phyloP scores from a whole-genome alignment of 2,113 vertebrate genomes.

The Oplegnathus fasciatus region DNA sequence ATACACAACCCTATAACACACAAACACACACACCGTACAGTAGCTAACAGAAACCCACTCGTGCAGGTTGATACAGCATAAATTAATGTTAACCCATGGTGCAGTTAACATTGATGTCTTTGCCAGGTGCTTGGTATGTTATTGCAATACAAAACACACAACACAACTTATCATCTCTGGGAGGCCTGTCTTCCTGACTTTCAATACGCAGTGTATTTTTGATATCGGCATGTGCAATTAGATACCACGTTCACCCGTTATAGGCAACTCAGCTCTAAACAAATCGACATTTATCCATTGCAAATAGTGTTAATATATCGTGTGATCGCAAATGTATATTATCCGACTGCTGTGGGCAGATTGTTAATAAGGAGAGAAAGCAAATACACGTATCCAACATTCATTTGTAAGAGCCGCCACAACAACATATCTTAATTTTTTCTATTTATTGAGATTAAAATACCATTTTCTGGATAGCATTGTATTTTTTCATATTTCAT shows the following conservation, averaged over 20 bases:
- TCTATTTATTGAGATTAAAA: conserved; percentile 19
- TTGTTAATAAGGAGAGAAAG: conserved; percentile 16
- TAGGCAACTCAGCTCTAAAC: conserved; percentile 20
- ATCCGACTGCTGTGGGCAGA: conserved; percentile 28
- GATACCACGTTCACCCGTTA: conserved; percentile 33
- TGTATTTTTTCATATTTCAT: conserved; percentile 57
- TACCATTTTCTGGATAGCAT: conserved; percentile 38
- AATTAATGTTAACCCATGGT: conserved; percentile 55
- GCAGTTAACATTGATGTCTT: conserved; percentile 59
- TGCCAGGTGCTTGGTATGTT: conserved; percentile 68
- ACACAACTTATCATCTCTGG: conserved; percentile 60
- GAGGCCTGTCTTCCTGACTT: conserved; percentile 60
- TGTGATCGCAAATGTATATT: conserved; percentile 40
- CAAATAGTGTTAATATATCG: conserved; percentile 41
- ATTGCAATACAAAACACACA: conserved; percentile 71
- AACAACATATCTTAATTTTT: neutral
- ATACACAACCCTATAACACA: conserved; percentile 21
- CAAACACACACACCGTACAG: conserved; percentile 14
- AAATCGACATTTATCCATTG: conserved; percentile 7
- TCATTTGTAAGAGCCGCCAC: conserved; percentile 8
- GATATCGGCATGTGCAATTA: conserved; percentile 72
- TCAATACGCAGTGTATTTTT: conserved; percentile 76
- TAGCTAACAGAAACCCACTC: conserved; percentile 48
- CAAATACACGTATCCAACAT: conserved; percentile 19
- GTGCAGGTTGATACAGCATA: conserved; percentile 44